These are phyloP conservation scores for Addax nasomaculatus DNA, from an alignment of 2,113 vertebrate genomes.

Conservation along the genomic window DNA sequence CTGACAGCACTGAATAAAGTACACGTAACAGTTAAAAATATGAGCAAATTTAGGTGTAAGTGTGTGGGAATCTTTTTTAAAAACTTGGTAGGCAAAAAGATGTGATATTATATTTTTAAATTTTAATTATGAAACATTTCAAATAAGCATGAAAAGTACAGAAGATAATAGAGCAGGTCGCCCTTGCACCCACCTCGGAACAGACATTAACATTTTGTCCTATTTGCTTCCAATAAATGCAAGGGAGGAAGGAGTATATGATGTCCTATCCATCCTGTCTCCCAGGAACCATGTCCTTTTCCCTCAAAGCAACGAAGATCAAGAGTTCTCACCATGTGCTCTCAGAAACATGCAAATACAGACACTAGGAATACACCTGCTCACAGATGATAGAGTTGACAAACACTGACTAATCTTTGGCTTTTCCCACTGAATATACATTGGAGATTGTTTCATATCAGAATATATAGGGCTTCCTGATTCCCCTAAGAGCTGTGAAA, in stretches of 20 bases:
- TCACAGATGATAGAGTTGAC: neutral
- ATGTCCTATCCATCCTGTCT: accelerated
- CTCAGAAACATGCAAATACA: neutral
- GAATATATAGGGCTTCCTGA: accelerated
- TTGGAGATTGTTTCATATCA: too few species aligned
- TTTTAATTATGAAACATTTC: slow-evolving; percentile 33
- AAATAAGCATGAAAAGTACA: neutral
- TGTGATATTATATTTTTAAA: slow-evolving; percentile 7
- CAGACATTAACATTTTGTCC: neutral
- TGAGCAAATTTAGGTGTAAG: neutral
- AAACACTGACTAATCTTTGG: neutral
- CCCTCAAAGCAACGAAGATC: neutral
- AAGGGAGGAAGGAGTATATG: accelerated
- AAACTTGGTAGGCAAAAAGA: neutral
- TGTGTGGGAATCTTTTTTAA: neutral
- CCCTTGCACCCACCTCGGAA: neutral
- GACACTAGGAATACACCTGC: neutral
- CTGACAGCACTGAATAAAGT: neutral
- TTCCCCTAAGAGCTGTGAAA: neutral
- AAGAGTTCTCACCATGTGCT: neutral
- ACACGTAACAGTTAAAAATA: neutral
- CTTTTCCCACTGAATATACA: neutral
- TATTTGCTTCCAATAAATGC: neutral
- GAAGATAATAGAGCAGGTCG: neutral
- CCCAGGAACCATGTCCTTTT: accelerated